Base-by-base conservation (phyloP, 1,140 invertebrate genomes). In the Alviniconcha marisindica region DNA sequence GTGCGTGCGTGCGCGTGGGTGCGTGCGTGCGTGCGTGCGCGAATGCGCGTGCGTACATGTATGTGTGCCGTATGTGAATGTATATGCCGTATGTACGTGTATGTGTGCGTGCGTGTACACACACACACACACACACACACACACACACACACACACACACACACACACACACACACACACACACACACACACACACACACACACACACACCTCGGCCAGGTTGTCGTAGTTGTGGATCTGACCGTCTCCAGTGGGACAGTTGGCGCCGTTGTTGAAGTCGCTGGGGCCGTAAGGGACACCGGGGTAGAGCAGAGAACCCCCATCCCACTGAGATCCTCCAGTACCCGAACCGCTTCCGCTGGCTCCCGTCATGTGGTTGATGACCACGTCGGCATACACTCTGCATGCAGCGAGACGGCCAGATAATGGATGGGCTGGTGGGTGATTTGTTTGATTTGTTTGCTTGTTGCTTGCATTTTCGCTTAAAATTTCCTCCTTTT, bases 361-460 rank as follows among this genome's bases (percentile, higher is more conserved):
- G 28, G 85, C 92, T n/a, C 95, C 96, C 15, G 95, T 95, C 97
- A 98, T 98, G 92, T 98, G 97, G 90, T 98, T 98, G 48, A 98
- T 93, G 73, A 76, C 73, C 7, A 48, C 73, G 10, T 76, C 73
- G 1, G 73, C n/a, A 24, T 28, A 76, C 24, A 76, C 44, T 44
- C 73, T 76, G 40, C 1, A 76, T 14, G 1, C 21, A 77, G 82
- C 31, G 44, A 51, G 48, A 51, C 12, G 12, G 21, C 1, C 48
- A 51, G 12, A 21, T 51, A 12, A 51, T 15, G 48, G 48, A n/a
- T n/a, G n/a, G n/a, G n/a, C n/a, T n/a, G n/a, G n/a, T n/a, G n/a
- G n/a, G n/a, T n/a, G n/a, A n/a, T n/a, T n/a, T n/a, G n/a, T n/a
- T n/a, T n/a, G n/a, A n/a, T n/a, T n/a, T n/a, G n/a, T n/a, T n/a